Conservation (phyloP, 2,797 vertebrate genomes). For the Sarcophilus harrisii region DNA sequence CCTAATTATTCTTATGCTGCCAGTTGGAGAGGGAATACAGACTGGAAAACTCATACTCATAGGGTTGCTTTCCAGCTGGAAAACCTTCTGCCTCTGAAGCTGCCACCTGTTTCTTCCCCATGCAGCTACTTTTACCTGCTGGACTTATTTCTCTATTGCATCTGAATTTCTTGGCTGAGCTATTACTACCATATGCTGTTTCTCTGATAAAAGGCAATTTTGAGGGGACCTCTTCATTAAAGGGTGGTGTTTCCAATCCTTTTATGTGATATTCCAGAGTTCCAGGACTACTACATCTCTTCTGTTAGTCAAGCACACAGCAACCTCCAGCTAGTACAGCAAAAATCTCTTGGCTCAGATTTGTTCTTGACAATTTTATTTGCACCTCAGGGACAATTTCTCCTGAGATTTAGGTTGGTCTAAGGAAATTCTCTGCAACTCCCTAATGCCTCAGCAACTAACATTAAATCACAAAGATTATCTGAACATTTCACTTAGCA, state of each 20-base stretch:
- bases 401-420: not conserved
- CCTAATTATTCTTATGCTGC: not conserved
- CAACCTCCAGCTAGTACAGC: not conserved
- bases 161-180: not conserved
- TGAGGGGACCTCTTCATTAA: not conserved
- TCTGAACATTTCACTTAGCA: not conserved
- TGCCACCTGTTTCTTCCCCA: slow-evolving; percentile 1
- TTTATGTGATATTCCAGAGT: not conserved
- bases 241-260: not conserved
- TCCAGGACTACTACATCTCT: not conserved
- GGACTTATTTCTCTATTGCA: not conserved
- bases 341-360: not conserved
- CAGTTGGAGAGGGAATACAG: not conserved
- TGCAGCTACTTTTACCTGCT: slow-evolving; percentile 1
- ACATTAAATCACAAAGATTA: not conserved
- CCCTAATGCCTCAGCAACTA: not conserved
- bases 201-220: not conserved
- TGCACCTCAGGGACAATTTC: not conserved
- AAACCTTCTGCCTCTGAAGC: not conserved
- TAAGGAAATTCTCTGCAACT: not conserved
- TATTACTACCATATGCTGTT: not conserved
- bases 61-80: not conserved
- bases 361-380: not conserved
- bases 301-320: not conserved
- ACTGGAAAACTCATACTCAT: not conserved